Conservation (phyloP, 2,797 vertebrate species). For the Synanceia verrucosa region DNA sequence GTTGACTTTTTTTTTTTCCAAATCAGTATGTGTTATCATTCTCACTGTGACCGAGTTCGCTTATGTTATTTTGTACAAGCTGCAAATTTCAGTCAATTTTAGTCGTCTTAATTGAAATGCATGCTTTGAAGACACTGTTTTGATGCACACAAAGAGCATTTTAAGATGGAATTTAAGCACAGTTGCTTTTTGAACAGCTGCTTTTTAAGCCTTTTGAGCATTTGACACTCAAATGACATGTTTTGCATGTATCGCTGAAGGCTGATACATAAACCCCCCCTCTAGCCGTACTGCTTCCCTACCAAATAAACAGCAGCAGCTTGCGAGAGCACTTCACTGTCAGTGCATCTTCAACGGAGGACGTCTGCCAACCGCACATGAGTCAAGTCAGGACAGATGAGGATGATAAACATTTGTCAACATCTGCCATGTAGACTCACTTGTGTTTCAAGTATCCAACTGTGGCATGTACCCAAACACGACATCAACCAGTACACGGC, state of each 20-base stretch:
- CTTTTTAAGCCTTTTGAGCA: neutral
- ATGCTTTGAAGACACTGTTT: neutral
- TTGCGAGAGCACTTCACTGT: conserved; percentile 4
- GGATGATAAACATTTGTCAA: conserved; percentile 32
- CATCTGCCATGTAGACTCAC: conserved; percentile 6
- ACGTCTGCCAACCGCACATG: neutral
- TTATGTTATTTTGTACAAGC: no score
- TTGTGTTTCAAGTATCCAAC: conserved; percentile 15
- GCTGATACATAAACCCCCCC: neutral
- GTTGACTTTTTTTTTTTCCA: no score
- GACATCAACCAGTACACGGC: neutral
- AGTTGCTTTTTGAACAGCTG: neutral
- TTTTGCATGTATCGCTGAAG: neutral
- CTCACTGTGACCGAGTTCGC: no score
- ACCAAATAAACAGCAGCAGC: neutral
- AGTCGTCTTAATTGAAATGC: neutral
- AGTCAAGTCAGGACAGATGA: neutral
- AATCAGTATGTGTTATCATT: no score
- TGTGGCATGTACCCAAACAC: neutral
- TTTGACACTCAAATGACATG: neutral
- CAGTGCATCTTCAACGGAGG: neutral
- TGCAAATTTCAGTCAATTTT: no score
- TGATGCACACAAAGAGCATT: neutral
- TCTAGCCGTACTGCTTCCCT: neutral
- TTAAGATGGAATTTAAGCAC: neutral